A percentile compares a stretch with the other conserved stretches of the same genome.
Conservation (phyloP, 2,113 vertebrate species). For the Amphiprion percula region DNA sequence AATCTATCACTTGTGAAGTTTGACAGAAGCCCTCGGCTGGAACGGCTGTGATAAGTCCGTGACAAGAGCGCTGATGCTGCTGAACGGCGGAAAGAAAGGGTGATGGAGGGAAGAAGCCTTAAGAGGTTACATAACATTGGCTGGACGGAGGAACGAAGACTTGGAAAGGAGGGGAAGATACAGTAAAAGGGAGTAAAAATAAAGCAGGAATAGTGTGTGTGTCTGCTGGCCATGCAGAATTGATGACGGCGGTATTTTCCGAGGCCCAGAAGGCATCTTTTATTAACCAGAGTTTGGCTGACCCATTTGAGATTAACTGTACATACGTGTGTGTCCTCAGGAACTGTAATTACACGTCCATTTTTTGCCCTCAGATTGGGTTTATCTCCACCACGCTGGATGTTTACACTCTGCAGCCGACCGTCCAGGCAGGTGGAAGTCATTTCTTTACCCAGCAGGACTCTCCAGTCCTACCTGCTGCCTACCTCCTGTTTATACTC, state of each 20-base stretch:
- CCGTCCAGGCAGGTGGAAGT: no score
- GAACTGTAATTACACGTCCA: slow-evolving; percentile 55
- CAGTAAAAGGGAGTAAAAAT: background rate
- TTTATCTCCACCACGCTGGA: no score
- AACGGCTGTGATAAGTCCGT: no score
- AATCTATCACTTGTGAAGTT: background rate
- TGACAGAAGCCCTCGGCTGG: background rate
- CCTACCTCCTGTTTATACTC: no score
- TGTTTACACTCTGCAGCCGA: no score
- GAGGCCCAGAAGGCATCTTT: slow-evolving; percentile 60
- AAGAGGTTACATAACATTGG: slow-evolving; percentile 29
- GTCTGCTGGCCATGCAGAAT: slow-evolving; percentile 31
- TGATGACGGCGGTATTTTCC: slow-evolving; percentile 58
- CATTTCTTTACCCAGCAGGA: no score
- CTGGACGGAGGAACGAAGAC: background rate
- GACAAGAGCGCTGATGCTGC: background rate
- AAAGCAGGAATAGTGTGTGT: background rate
- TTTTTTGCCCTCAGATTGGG: no score
- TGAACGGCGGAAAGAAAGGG: background rate
- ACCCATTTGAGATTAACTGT: slow-evolving; percentile 47
- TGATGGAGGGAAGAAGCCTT: background rate
- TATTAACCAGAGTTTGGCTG: slow-evolving; percentile 62
- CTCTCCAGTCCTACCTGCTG: no score
- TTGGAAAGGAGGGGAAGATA: no score
- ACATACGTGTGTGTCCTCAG: slow-evolving; percentile 4